These are phyloP conservation scores for Ylistrum balloti DNA, from an alignment of 1,140 invertebrate genomes.

Conservation along the genomic window DNA sequence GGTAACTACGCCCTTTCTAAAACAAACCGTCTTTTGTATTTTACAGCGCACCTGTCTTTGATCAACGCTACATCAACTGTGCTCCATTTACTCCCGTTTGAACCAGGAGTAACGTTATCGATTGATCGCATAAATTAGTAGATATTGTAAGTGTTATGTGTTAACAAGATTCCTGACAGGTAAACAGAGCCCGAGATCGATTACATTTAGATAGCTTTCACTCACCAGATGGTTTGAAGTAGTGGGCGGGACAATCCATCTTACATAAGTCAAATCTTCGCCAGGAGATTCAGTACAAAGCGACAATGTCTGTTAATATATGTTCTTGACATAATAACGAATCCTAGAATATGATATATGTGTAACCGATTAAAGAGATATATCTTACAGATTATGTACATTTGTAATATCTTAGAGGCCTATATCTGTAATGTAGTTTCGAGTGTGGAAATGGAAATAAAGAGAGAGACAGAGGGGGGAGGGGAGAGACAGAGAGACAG, in stretches of 20 bases:
- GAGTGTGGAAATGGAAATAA: too few relatives aligned
- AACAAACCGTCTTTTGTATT: neutral
- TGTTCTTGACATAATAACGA: too few relatives aligned
- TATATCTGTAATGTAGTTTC: too few relatives aligned
- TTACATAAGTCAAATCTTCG: neutral
- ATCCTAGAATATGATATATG: too few relatives aligned
- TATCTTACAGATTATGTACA: too few relatives aligned
- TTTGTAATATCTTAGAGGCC: too few relatives aligned
- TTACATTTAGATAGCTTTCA: neutral
- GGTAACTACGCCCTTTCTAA: too few relatives aligned
- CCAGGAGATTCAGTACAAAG: neutral
- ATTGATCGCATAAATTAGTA: neutral
- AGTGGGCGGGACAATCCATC: neutral
- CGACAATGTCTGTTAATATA: neutral
- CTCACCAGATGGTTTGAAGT: neutral
- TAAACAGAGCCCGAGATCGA: neutral
- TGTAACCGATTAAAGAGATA: too few relatives aligned
- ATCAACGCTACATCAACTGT: neutral
- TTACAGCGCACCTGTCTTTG: neutral
- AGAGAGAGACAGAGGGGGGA: too few relatives aligned
- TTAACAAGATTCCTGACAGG: neutral
- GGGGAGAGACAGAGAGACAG: too few relatives aligned
- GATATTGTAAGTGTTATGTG: neutral
- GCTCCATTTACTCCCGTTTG: neutral
- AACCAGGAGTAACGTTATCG: neutral